Evolutionary conservation across 2,797 vertebrate genomes (phyloP).

Genomic region (Brotula barbata): DNA sequence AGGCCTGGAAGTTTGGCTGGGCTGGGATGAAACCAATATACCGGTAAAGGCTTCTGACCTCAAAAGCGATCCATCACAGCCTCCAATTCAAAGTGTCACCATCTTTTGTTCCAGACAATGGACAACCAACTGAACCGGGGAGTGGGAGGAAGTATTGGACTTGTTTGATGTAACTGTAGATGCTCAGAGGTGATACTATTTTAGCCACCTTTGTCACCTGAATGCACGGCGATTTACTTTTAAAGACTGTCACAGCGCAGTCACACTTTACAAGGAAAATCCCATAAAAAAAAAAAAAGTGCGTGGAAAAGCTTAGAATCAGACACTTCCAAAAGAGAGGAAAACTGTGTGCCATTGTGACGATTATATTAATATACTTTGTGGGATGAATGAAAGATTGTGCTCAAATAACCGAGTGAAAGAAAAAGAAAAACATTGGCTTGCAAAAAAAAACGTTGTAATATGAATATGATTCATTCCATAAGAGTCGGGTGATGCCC

Average conservation of each 20-base stretch:
- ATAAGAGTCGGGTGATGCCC: constrained; percentile 34
- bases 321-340: no score
- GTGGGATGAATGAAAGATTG: constrained; percentile 33
- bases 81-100: constrained; percentile 79
- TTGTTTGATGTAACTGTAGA: constrained; percentile 78
- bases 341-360: constrained; percentile 12
- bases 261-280: no score
- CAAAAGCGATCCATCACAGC: constrained; percentile 79
- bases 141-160: constrained; percentile 80
- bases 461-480: constrained; percentile 44
- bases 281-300: no score
- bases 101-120: constrained; percentile 76
- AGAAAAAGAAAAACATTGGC: constrained; percentile 38
- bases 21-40: constrained; percentile 75
- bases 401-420: constrained; percentile 33
- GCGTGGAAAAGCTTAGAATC: no score
- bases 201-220: constrained; percentile 70
- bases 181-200: constrained; percentile 72
- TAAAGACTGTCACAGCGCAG: constrained; percentile 48
- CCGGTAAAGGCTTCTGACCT: constrained; percentile 78
- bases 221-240: constrained; percentile 63
- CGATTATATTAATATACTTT: constrained; percentile 27
- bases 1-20: constrained; percentile 58
- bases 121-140: constrained; percentile 75
- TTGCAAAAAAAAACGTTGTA: constrained; percentile 34